Evolutionary conservation across 2,888 invertebrate genomes (phyloP), one percentile per base, ranked within the genome.

Genomic region (Eledona agricola): DNA sequence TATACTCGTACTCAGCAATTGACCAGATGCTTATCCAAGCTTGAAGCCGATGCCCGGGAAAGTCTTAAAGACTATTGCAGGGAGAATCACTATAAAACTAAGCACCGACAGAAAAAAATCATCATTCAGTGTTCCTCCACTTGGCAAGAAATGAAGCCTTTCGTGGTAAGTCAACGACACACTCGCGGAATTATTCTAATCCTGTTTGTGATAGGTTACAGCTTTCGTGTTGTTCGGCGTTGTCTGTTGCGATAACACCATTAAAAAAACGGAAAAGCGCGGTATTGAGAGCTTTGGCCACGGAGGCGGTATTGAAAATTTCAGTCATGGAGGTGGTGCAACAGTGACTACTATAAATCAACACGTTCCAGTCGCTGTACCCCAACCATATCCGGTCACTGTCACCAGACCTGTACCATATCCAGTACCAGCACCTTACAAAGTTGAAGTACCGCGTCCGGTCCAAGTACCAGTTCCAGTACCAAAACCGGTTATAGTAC

Each of bases 341-440:
- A 65, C 65, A 59, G 72, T 71, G 60, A 70, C 52, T 57, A 76
- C 58, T 55, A 73, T 67, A 63, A 75, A 62, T 38, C 68, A 69
- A 55, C 66, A 72, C 16, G 72, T 75, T 1, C 70, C 72, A 15
- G 72, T 77, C 10, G 67, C 75, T 25, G 74, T 76, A 17, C 75
- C 77, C 2, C 72, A 72, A 51, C 76, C 76, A 1, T 65, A 72
- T 22, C 75, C 67, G 11, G 70, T 73, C 2, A 81, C 81, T 42
- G 72, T 76, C 20, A 76, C 78, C 56, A 79, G 81, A 42, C 75
- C 76, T 10, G 79, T 83, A 2, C 75, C 80, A 0, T 76, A 82
- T 23, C 78, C 81, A 1, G 77, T 81, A 1, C 81, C 82, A 0
- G 80, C 79, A 17, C 78, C 82, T 0, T 77, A 81, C 10, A 80